Evolutionary conservation across 2,888 invertebrate genomes (phyloP), one percentile per base, ranked within the genome.

Genomic region (Clivina fossor): DNA sequence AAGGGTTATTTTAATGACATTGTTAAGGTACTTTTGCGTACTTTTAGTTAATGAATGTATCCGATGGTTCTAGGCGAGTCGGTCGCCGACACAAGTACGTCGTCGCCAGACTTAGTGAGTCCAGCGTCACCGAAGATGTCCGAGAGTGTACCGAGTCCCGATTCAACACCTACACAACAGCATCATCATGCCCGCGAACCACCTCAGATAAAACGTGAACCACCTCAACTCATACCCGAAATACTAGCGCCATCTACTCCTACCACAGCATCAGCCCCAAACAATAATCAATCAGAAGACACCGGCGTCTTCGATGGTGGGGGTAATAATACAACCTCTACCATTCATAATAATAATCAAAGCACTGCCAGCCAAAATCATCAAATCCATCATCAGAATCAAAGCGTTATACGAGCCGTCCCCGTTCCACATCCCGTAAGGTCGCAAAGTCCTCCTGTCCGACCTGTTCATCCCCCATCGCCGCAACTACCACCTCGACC

Each of bases 1-100:
- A n/a, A n/a, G n/a, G n/a, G n/a, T n/a, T n/a, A n/a, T n/a, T n/a
- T n/a, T n/a, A n/a, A n/a, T n/a, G n/a, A n/a, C n/a, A n/a, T n/a
- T n/a, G n/a, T n/a, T n/a, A n/a, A n/a, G n/a, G n/a, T n/a, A n/a
- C n/a, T n/a, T n/a, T n/a, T 4, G 13, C 20, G 15, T 35, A 62
- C 65, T 72, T 71, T 67, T 71, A 71, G 70, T 70, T 69, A 71
- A 69, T 71, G 66, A 69, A 67, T 72, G 69, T 79, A 70, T 80
- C 73, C 72, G 71, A n/a, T n/a, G n/a, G 76, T 72, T 73, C 68
- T 83, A 87, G 88, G 88, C 79, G 93, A 92, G 81, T 92, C 91
- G 74, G 88, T 91, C 78, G 91, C 91, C 74, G 93, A 93, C 78
- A 91, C 92, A 74, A 91, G 90, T 76, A 91, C 91, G 74, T 91